phyloP scores from a whole-genome alignment of 2,888 invertebrate genomes.

The Syrista parreyssii region DNA sequence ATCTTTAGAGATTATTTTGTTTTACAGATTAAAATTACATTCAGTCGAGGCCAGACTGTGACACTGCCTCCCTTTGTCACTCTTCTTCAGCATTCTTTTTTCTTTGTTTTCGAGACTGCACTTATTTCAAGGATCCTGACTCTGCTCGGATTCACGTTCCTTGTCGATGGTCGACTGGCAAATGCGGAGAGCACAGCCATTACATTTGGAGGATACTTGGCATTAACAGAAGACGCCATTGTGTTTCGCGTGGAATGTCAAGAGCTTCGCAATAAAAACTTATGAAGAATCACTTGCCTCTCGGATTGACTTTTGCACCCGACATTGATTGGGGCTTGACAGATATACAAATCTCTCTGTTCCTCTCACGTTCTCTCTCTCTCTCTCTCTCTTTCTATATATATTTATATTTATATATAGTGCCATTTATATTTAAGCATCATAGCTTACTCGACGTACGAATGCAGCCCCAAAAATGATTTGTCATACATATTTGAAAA shows the following conservation, averaged over 20 bases:
- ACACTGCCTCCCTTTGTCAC: conserved; percentile 29
- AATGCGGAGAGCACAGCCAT: neutral
- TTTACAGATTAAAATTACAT: conserved; percentile 49
- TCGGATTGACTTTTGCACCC: neutral
- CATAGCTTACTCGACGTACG: neutral
- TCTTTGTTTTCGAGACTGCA: conserved; percentile 26
- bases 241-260: neutral
- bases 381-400: neutral
- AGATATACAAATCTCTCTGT: neutral
- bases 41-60: conserved; percentile 57
- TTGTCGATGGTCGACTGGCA: neutral
- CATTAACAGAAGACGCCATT: neutral
- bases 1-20: conserved; percentile 11
- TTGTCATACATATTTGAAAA: conserved; percentile 46
- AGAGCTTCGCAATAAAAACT: neutral
- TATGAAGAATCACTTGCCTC: neutral
- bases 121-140: conserved; percentile 4
- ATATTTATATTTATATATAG: neutral
- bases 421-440: neutral
- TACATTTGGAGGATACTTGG: neutral
- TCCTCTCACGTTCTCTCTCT: neutral
- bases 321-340: neutral
- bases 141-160: neutral
- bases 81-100: conserved; percentile 16
- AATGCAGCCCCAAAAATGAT: conserved; percentile 9